These are phyloP conservation scores for Tipula unca DNA, from an alignment of 2,888 invertebrate species.

Conservation along the genomic window DNA sequence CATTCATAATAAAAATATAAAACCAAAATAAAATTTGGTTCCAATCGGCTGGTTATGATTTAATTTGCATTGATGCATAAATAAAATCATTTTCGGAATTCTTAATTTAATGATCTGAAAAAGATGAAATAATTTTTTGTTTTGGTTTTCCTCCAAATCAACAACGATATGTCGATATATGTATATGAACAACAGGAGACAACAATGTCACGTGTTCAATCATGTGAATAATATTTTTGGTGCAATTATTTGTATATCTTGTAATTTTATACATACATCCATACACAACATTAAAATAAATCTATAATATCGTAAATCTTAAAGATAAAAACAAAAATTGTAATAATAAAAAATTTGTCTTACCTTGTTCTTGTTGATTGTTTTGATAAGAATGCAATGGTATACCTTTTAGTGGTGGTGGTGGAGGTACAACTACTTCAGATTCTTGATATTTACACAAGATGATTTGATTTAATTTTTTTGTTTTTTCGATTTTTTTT, in stretches of 20 bases:
- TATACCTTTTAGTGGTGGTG: conserved; percentile 53
- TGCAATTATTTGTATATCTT: neutral
- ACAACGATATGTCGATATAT: neutral
- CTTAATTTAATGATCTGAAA: neutral
- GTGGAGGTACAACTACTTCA: conserved; percentile 49
- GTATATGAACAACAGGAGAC: neutral
- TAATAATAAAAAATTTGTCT: conserved; percentile 30
- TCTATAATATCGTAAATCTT: neutral
- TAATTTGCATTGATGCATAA: conserved; percentile 14
- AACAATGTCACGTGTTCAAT: neutral
- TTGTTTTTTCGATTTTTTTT: neutral
- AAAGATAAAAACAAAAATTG: neutral
- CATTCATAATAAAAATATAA: neutral
- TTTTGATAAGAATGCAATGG: conserved; percentile 43
- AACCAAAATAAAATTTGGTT: neutral
- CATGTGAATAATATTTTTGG: neutral
- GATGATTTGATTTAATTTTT: conserved; percentile 1
- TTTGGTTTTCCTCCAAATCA: neutral
- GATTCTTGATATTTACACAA: conserved; percentile 44
- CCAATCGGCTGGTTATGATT: neutral
- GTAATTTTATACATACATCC: neutral
- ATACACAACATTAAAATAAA: neutral
- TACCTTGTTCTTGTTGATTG: conserved; percentile 49
- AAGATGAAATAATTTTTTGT: neutral
- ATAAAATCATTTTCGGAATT: neutral